These are phyloP conservation scores for Papilio polytes DNA, from an alignment of 1,140 invertebrate genomes.

Conservation along the genomic window DNA sequence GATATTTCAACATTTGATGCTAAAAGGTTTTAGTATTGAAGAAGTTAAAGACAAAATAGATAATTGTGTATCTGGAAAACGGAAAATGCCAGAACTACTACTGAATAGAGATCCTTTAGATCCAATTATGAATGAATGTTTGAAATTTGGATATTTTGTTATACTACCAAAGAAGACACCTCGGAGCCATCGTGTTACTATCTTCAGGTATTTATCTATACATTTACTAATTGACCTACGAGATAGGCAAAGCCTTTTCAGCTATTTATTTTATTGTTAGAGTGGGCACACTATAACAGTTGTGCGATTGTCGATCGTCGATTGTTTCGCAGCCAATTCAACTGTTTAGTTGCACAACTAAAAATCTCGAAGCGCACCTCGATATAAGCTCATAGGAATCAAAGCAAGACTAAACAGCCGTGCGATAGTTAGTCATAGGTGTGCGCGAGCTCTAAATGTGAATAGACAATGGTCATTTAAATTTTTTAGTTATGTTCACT, in stretches of 20 bases:
- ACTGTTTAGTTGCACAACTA: no score
- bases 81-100: slow-evolving; percentile 41
- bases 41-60: slow-evolving; percentile 45
- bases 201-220: slow-evolving; percentile 37
- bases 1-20: slow-evolving; percentile 37
- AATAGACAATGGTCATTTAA: no score
- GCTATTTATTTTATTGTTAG: neutral
- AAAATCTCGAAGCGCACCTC: no score
- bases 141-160: slow-evolving; percentile 37
- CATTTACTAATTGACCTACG: neutral
- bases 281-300: neutral
- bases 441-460: no score
- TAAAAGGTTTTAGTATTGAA: slow-evolving; percentile 42
- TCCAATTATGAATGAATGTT: slow-evolving; percentile 21
- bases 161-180: slow-evolving; percentile 42
- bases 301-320: no score
- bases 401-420: no score
- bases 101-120: slow-evolving; percentile 36
- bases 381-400: no score
- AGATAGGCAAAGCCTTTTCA: neutral
- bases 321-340: no score
- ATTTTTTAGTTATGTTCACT: no score
- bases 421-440: no score
- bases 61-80: slow-evolving; percentile 39
- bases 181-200: slow-evolving; percentile 40